Evolutionary conservation across 2,797 vertebrate species (phyloP), one percentile per base, ranked within the genome.

Genomic region (Apogon hyalosoma): DNA sequence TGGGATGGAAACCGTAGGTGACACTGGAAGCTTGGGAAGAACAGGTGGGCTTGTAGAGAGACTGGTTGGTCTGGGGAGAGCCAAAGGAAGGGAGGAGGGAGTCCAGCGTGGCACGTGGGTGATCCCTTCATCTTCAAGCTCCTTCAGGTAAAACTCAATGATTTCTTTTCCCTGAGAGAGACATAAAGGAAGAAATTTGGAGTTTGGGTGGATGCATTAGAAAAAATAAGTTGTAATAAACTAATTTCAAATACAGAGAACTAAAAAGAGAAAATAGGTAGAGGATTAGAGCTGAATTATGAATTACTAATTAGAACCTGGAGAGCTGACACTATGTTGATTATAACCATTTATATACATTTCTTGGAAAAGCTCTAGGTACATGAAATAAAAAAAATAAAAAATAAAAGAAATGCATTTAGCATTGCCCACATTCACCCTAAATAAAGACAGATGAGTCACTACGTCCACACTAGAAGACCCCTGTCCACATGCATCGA

Each of bases 91-190:
- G 12, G 77, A 69, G 50, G 89, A 77, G 5, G 95, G 91, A 38
- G 82, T 90, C 98, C 98, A 99, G 48, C 95, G 95, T 36, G 97
- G 96, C 45, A 99, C 78, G 0, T 89, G 91, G 2, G 85, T 94
- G 68, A 98, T 92, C 42, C 97, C 96, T 75, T 98, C 96, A 7
- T 97, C 95, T 21, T 98, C 94, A 9, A 99, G 78, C 82, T 99
- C 95, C 63, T 92, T 96, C 76, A 99, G 83, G 91, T 99, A 99
- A 84, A 95, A 98, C 65, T 99, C 97, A 0, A 99, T 99, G 79
- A 99, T 98, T 87, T 99, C 98, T 78, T 98, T 99, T 78, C 98
- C 97, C 98, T 99, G 90, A 31, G 13, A 50, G 47, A 39, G 48
- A 42, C 15, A 63, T 1, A 12, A 13, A 36, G 33, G 7, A 36